Base-by-base conservation (phyloP, 1,140 invertebrate genomes). In the Drosophila pruinosa region DNA sequence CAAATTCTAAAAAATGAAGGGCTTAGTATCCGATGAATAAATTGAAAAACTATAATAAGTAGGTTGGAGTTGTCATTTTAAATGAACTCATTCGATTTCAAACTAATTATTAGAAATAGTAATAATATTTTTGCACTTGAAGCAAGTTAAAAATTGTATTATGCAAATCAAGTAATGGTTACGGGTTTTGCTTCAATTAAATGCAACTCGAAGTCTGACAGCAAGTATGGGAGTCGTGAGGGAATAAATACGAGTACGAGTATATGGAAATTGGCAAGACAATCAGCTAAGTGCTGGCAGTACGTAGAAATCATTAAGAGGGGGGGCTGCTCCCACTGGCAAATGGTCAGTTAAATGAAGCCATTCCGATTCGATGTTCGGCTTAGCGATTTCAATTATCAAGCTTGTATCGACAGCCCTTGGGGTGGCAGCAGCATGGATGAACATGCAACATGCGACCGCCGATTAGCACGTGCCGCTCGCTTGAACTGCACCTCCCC, bases 381-480 rank as follows among this genome's bases (percentile, higher is more conserved):
- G 70, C 81, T 86, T 85, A 75, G 70, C 81, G 73, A 81, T 85
- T 85, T 85, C 81, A 85, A 85, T 85, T 85, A 85, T 85, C 81
- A n/a, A 24, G 0, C 22, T 59, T 74, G 76, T 70, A 58, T 59
- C 53, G 7, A 19, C 47, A 45, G 10, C 31, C n/a, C n/a, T n/a
- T n/a, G 36, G 41, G 21, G 62, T 64, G 38, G 39, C 36, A 43
- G 76, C 54, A 65, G 4, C 7, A 10, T 15, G n/a, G n/a, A n/a
- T n/a, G 10, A 26, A 1, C 38, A 28, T 43, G 36, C 26, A 47
- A 47, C 58, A 65, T 77, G 69, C 80, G 61, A 85, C 80, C 80
- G 76, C 81, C 77, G 81, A 86, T 86, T 88, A 86, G 78, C 81
- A 86, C 82, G 82, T 86, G 82, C 61, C 78, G 56, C 67, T 56